Conservation (phyloP, 2,888 invertebrate genomes). For the Neelides folsomi region DNA sequence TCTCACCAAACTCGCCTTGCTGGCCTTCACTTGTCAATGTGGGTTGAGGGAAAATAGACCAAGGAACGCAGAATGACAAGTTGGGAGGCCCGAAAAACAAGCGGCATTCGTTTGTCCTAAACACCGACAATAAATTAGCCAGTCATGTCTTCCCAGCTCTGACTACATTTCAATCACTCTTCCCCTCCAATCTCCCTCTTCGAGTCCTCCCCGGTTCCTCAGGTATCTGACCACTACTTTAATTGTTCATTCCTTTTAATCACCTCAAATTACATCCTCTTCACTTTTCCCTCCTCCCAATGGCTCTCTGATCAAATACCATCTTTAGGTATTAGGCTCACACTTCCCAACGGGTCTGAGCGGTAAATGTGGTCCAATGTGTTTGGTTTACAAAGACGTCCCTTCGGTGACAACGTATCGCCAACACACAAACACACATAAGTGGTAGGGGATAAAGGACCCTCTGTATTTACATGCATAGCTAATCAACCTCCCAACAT, state of each 20-base stretch:
- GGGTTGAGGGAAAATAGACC: conserved; percentile 13
- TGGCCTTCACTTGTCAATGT: conserved; percentile 22
- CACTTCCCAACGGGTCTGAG: too few species aligned
- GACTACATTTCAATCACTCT: conserved; percentile 27
- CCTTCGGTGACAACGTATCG: too few species aligned
- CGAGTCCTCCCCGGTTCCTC: background rate
- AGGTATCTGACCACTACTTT: background rate
- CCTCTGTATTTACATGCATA: too few species aligned
- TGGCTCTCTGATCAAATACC: too few species aligned
- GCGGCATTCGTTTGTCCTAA: conserved; percentile 20
- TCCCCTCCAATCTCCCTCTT: background rate
- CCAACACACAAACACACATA: too few species aligned
- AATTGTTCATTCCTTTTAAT: background rate
- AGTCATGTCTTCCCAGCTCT: conserved; percentile 23
- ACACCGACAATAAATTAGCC: conserved; percentile 27
- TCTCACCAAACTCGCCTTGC: conserved; percentile 10
- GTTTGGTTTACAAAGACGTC: too few species aligned
- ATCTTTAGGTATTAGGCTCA: too few species aligned
- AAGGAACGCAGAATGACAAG: conserved; percentile 17
- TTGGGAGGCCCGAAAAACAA: conserved; percentile 21
- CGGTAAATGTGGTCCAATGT: too few species aligned
- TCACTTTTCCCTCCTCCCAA: too few species aligned
- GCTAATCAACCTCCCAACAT: too few species aligned
- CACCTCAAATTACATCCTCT: background rate
- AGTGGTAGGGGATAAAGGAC: too few species aligned